These are phyloP conservation scores for Coreoperca whiteheadi DNA, from an alignment of 2,113 vertebrate species.

Conservation along the genomic window DNA sequence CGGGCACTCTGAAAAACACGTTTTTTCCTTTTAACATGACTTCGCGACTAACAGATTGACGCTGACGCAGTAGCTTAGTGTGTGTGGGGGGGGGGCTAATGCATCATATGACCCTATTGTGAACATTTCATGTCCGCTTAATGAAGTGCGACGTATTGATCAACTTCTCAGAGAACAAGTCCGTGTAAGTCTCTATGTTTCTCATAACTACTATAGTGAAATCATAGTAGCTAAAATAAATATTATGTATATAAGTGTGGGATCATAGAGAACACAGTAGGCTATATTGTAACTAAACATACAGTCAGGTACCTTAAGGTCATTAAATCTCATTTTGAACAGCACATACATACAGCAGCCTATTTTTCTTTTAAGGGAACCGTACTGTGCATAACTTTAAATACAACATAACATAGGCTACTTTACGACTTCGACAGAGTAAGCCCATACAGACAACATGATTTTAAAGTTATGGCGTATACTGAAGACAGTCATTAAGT, in stretches of 20 bases:
- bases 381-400: background rate
- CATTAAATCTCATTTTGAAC: background rate
- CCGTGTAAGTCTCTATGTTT: background rate
- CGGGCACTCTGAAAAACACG: background rate
- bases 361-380: background rate
- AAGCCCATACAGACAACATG: too few relatives aligned
- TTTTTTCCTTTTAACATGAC: slow-evolving; percentile 6
- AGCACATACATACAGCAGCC: background rate
- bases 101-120: slow-evolving; percentile 70
- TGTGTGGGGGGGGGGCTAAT: slow-evolving; percentile 1
- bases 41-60: slow-evolving; percentile 42
- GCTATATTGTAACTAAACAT: background rate
- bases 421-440: too few relatives aligned
- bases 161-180: slow-evolving; percentile 14
- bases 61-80: slow-evolving; percentile 37
- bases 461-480: background rate
- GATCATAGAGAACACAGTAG: background rate
- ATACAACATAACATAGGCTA: too few relatives aligned
- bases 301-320: background rate
- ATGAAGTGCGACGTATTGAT: slow-evolving; percentile 41
- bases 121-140: slow-evolving; percentile 42
- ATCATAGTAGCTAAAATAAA: background rate
- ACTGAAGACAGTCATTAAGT: background rate
- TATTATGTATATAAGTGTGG: background rate
- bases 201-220: background rate